Base-by-base conservation (phyloP, 2,797 vertebrate species). In the Balearica regulorum region DNA sequence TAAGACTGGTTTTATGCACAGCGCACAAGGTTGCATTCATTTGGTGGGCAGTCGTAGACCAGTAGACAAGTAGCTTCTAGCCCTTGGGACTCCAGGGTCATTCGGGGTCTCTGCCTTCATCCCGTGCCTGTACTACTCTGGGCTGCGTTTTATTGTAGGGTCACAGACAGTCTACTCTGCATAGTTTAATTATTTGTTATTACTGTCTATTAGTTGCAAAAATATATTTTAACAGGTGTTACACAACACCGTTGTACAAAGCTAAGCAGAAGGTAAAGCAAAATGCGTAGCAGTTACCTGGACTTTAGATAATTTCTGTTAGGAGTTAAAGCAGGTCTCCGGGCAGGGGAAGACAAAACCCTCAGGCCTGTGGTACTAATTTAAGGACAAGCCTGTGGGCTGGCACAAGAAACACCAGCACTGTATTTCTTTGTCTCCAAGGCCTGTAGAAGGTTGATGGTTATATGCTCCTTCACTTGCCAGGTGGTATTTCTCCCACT, bases 1-100 rank as follows among this genome's bases (percentile, higher is more conserved):
- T 48, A 8, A n/a, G 20, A 13, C 33, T 37, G 37, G n/a, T 55
- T 77, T 51, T 70, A 22, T 2, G 3, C 1, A 0, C 29, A 60
- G 12, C 19, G 9, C 29, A 53, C 3, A 5, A 39, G 33, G 22
- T 8, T 82, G 8, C 13, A 6, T 17, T 35, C 20, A 0, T 70
- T 66, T 75, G 35, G 20, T 46, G 35, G 26, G 6, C 13, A 2
- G 31, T 51, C 6, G 14, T 6, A 25, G 43, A 44, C 16, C 29
- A 6, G 14, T 9, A 35, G 19, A 8, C 12, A 62, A 35, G 41
- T 44, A 54, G 16, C 19, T 87, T 87, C 18, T 26, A 48, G 48
- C 51, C 53, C 10, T 44, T 53, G 65, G 41, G 46, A 15, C n/a
- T 16, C 13, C 37, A 19, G 17, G 29, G 13, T 68, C 2, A 0